These are phyloP conservation scores for Hydrotaea diabolus DNA, from an alignment of 2,888 invertebrate genomes.

Conservation along the genomic window DNA sequence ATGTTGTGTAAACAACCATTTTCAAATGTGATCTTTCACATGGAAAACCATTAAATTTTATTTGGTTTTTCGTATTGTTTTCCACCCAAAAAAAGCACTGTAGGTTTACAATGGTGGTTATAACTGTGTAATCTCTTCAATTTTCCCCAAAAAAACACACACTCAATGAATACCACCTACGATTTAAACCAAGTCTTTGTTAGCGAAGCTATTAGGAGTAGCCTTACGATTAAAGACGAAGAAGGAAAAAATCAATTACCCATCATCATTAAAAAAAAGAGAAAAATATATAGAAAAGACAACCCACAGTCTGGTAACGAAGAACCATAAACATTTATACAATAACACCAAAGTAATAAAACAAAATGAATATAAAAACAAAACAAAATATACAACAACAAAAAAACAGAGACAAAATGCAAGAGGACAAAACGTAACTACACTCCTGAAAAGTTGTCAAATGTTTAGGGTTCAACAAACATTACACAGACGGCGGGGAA, in stretches of 20 bases:
- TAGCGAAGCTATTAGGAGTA: background rate
- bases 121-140: background rate
- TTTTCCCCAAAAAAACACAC: background rate
- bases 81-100: background rate
- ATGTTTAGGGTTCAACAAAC: constrained; percentile 52
- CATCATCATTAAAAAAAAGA: constrained; percentile 32
- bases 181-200: constrained; percentile 4
- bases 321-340: constrained; percentile 29
- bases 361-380: background rate
- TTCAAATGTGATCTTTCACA: constrained; percentile 8
- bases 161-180: constrained; percentile 10
- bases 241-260: constrained; percentile 26
- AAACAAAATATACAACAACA: constrained; percentile 4
- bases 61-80: background rate
- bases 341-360: constrained; percentile 22
- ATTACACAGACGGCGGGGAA: background rate
- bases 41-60: background rate
- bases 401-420: background rate
- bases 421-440: constrained; percentile 25
- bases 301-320: background rate
- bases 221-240: background rate
- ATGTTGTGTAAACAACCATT: constrained; percentile 11
- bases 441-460: constrained; percentile 58
- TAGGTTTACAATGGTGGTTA: background rate
- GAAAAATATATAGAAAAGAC: background rate